phyloP scores from a whole-genome alignment of 2,113 vertebrate genomes.

The Anarhynchus alexandrinus region DNA sequence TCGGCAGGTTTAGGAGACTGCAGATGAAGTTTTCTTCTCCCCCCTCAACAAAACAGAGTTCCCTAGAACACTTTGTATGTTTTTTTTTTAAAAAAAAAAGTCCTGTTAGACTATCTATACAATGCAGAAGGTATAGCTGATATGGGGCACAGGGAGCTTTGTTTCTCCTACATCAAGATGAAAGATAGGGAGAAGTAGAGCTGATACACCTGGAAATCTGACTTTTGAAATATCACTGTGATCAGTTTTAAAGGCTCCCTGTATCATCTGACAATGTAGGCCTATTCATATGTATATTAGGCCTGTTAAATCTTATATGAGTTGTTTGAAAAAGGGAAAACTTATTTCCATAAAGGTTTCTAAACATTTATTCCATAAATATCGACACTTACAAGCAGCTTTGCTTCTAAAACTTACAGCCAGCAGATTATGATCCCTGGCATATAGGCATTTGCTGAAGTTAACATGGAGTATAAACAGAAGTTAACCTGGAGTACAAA shows the following conservation, averaged over 20 bases:
- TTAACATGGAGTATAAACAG: background rate
- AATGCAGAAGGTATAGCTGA: background rate
- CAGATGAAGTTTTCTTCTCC: background rate
- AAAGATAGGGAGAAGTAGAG: background rate
- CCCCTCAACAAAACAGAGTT: background rate
- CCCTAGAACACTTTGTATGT: background rate
- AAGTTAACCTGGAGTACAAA: background rate
- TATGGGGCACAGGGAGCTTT: background rate
- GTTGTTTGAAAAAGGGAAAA: background rate
- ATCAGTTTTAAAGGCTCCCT: background rate
- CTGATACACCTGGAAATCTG: background rate
- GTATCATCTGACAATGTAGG: background rate
- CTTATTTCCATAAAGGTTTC: background rate
- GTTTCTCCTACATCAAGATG: background rate
- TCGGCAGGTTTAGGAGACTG: background rate
- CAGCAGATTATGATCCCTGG: fast-evolving
- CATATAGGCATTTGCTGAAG: background rate
- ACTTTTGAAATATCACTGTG: background rate
- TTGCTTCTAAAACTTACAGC: background rate
- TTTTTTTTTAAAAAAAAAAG: too few relatives aligned
- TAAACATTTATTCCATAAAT: background rate
- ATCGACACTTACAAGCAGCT: background rate
- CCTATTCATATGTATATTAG: background rate
- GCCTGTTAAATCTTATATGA: fast-evolving
- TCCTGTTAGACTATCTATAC: background rate